Evolutionary conservation across 2,797 vertebrate genomes (phyloP), one percentile per base, ranked within the genome.

Genomic region (Trachurus trachurus): DNA sequence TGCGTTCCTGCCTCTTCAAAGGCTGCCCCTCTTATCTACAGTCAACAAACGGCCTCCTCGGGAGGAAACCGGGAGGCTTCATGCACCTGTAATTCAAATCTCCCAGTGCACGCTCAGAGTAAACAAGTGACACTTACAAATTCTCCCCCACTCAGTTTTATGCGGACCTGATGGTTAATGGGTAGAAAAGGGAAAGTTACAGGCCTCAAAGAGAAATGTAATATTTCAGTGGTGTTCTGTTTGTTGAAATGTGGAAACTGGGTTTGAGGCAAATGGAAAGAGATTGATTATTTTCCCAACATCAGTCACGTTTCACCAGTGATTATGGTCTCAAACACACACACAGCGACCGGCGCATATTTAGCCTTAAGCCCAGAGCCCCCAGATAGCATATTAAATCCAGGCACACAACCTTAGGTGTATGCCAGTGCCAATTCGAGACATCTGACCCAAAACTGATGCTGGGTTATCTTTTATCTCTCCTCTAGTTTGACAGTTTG

Each of bases 61-160:
- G 76, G 69, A 88, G 88, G 86, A 94, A 93, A 93, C 71, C 74
- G 69, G 76, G 72, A 79, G 80, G 68, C 69, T 89, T 91, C 71
- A 76, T 92, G 86, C 92, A 93, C 92, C 94, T 93, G 90, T 88
- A 92, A 94, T 92, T 95, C 80, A 92, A 92, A 93, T 91, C 81
- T 69, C 60, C 80, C 87, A 60, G 40, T 70, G 80, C 80, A 84
- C 45, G 6, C 61, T 84, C 73, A 81, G 74, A 78, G 71, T 88
- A 88, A 90, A 87, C 77, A 88, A 81, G 80, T 66, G 47, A 52
- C 83, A 76, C 66, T 58, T 44, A 12, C 34, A 44, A 34, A 84
- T 71, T 70, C 54, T 58, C 39, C 45, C 44, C 17, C 21, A 11
- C 34, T 66, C 21, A 11, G 29, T 65, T 80, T 71, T 3, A 69